Evolutionary conservation across 2,888 invertebrate species (phyloP).

Genomic region (Ptilodon capucinus): DNA sequence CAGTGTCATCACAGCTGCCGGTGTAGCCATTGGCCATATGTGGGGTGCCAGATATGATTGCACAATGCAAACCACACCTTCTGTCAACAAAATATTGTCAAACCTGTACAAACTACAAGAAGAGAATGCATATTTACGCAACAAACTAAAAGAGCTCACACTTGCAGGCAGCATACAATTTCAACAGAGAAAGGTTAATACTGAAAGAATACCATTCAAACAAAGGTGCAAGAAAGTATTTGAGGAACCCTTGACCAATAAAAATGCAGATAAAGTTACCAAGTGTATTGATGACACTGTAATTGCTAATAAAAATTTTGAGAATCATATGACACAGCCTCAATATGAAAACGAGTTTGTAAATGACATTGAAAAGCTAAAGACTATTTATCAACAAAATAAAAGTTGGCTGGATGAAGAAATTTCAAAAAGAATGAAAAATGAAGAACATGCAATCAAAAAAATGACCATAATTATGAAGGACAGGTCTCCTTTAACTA

Average conservation of each 20-base stretch:
- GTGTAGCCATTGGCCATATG: constrained; percentile 77
- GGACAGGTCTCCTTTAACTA: constrained; percentile 31
- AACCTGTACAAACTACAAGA: constrained; percentile 77
- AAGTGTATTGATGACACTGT: constrained; percentile 63
- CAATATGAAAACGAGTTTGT: constrained; percentile 61
- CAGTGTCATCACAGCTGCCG: constrained; percentile 75
- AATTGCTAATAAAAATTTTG: constrained; percentile 34
- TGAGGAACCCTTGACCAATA: constrained; percentile 65
- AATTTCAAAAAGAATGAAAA: constrained; percentile 52
- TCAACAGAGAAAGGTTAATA: constrained; percentile 44
- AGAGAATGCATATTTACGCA: constrained; percentile 72
- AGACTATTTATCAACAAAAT: constrained; percentile 64
- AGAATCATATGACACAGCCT: constrained; percentile 40
- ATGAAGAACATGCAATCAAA: constrained; percentile 43
- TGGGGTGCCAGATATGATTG: constrained; percentile 78
- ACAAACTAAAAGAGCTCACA: constrained; percentile 67
- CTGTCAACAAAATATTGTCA: constrained; percentile 73
- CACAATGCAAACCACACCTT: constrained; percentile 55
- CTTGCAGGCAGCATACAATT: constrained; percentile 47
- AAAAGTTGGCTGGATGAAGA: constrained; percentile 71
- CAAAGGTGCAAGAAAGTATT: constrained; percentile 70
- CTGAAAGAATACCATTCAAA: constrained; percentile 46
- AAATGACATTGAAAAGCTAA: constrained; percentile 59
- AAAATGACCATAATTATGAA: constrained; percentile 39
- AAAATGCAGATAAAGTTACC: constrained; percentile 50